These are phyloP conservation scores for Heliconius erato DNA, from an alignment of 2,888 invertebrate species.

Conservation along the genomic window DNA sequence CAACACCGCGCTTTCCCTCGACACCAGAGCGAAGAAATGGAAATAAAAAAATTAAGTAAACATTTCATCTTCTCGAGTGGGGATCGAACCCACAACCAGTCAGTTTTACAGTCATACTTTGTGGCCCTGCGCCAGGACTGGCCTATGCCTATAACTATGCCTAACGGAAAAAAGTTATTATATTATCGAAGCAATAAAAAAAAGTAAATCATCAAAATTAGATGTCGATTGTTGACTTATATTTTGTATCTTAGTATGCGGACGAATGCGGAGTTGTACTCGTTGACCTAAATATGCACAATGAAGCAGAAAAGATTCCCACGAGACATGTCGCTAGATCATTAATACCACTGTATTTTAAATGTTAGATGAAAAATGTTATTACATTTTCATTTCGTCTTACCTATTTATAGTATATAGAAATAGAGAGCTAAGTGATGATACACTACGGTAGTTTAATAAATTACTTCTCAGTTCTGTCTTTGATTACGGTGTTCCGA, in stretches of 20 bases:
- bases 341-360: constrained; percentile 27
- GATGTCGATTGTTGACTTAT: constrained; percentile 28
- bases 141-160: too few relatives aligned
- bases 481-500: too few relatives aligned
- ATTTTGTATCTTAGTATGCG: constrained; percentile 28
- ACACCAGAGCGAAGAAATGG: too few relatives aligned
- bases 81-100: too few relatives aligned
- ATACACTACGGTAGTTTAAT: neutral
- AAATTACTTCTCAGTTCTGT: too few relatives aligned
- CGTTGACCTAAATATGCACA: constrained; percentile 39
- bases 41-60: too few relatives aligned
- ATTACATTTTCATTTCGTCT: neutral
- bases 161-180: neutral
- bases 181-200: neutral
- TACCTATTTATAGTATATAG: neutral
- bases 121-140: too few relatives aligned
- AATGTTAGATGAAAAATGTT: neutral
- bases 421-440: neutral
- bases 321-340: constrained; percentile 35
- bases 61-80: too few relatives aligned
- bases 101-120: too few relatives aligned
- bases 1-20: too few relatives aligned
- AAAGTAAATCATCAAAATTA: constrained; percentile 2
- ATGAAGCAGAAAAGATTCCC: constrained; percentile 35
- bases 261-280: constrained; percentile 35